Evolutionary conservation across 2,888 invertebrate genomes (phyloP).

Genomic region (Tetanocera ferruginea): DNA sequence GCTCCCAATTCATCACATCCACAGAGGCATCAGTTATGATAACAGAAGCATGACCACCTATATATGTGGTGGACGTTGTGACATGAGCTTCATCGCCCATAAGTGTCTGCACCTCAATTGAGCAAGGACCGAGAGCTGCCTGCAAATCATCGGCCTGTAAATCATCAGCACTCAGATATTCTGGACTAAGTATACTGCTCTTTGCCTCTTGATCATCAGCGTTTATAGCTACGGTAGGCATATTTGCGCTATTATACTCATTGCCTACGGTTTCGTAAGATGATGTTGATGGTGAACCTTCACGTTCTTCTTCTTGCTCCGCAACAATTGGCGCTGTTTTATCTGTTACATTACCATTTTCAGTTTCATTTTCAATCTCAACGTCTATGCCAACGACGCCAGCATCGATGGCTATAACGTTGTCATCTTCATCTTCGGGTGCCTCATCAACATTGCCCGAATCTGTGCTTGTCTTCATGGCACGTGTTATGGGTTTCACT

Average conservation of each 20-base stretch:
- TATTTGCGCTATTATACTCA: slow-evolving; percentile 53
- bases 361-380: neutral
- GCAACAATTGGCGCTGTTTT: neutral
- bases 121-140: neutral
- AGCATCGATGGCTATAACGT: slow-evolving; percentile 34
- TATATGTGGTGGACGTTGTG: slow-evolving; percentile 6
- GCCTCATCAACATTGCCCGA: slow-evolving; percentile 68
- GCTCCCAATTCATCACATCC: slow-evolving; percentile 72
- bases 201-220: slow-evolving; percentile 52
- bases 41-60: slow-evolving; percentile 73
- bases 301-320: neutral
- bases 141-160: slow-evolving; percentile 58
- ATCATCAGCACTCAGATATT: slow-evolving; percentile 71
- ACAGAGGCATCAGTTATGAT: slow-evolving; percentile 81
- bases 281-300: slow-evolving; percentile 63
- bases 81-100: slow-evolving; percentile 55
- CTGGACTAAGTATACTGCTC: slow-evolving; percentile 60
- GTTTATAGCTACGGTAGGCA: slow-evolving; percentile 36
- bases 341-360: neutral
- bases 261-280: slow-evolving; percentile 69
- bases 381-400: slow-evolving; percentile 23
- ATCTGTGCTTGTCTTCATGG: slow-evolving; percentile 69
- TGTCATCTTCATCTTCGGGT: slow-evolving; percentile 65
- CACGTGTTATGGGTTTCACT: slow-evolving; percentile 63
- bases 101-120: neutral